A percentile compares a stretch with the other conserved stretches of the same genome.
These are phyloP conservation scores for Bugula neritina DNA, from an alignment of 2,888 invertebrate genomes.

Conservation along the genomic window DNA sequence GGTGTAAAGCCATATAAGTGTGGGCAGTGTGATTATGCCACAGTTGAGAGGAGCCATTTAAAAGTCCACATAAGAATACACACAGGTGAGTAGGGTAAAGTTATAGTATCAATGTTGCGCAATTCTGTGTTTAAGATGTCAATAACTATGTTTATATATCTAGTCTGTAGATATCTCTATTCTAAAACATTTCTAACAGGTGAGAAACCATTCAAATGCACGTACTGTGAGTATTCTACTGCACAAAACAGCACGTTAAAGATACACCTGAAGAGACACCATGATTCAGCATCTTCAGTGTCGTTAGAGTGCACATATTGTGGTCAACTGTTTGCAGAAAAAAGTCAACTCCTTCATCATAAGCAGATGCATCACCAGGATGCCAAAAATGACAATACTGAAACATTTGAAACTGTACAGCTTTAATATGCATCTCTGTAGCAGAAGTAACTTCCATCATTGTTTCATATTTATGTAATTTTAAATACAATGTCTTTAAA, in stretches of 20 bases:
- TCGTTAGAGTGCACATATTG: constrained; percentile 33
- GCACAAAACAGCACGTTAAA: constrained; percentile 53
- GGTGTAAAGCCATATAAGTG: constrained; percentile 53
- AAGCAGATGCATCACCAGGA: constrained; percentile 28
- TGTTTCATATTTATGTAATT: too few species aligned
- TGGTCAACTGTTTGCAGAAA: constrained; percentile 35
- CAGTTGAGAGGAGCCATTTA: constrained; percentile 52
- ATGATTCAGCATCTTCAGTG: constrained; percentile 35
- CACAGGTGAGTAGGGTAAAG: constrained; percentile 39
- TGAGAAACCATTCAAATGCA: constrained; percentile 52
- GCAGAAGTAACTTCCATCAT: too few species aligned
- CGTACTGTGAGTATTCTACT: constrained; percentile 51
- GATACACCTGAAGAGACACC: constrained; percentile 51
- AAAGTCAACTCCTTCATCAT: constrained; percentile 33
- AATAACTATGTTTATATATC: too few species aligned
- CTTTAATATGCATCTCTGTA: too few species aligned
- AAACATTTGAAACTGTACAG: too few species aligned
- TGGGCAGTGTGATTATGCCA: constrained; percentile 52
- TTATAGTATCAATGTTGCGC: background rate
- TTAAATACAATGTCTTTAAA: too few species aligned
- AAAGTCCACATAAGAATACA: constrained; percentile 52
- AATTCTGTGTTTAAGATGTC: too few species aligned
- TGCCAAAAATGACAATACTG: constrained; percentile 59
- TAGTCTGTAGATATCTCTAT: too few species aligned
- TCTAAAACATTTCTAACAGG: constrained; percentile 41